Conservation (phyloP, 2,797 vertebrate genomes). For the Telmatherina bonti region DNA sequence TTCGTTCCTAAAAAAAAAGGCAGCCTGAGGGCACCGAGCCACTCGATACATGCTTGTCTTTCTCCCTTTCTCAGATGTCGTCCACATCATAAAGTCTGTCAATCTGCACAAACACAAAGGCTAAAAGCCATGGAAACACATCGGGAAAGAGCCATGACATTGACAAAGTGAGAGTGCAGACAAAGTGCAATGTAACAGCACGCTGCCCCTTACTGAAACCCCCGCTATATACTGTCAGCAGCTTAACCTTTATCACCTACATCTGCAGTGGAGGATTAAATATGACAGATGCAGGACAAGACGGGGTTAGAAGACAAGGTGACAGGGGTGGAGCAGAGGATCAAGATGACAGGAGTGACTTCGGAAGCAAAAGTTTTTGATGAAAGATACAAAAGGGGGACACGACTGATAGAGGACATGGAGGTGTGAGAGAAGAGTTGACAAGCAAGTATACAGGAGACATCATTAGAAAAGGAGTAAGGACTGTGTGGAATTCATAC, state of each 20-base stretch:
- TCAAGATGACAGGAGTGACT: constrained; percentile 42
- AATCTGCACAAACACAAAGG: constrained; percentile 35
- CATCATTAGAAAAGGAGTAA: constrained; percentile 22
- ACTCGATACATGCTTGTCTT: constrained; percentile 52
- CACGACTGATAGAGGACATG: constrained; percentile 5
- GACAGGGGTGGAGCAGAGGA: constrained; percentile 21
- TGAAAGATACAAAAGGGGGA: constrained; percentile 13
- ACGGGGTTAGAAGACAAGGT: constrained; percentile 23
- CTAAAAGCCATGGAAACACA: constrained; percentile 48
- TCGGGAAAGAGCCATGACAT: constrained; percentile 60
- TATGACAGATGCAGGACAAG: constrained; percentile 63
- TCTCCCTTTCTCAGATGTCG: constrained; percentile 40
- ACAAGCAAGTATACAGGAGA: constrained; percentile 5
- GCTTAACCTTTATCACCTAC: constrained; percentile 71
- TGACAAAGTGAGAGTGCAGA: constrained; percentile 69
- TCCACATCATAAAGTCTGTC: constrained; percentile 62
- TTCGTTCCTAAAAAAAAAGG: constrained; percentile 49
- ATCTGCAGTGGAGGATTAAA: constrained; percentile 65
- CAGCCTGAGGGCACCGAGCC: constrained; percentile 20
- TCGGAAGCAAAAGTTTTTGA: constrained; percentile 33
- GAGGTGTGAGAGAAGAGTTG: neutral
- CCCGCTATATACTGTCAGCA: constrained; percentile 76
- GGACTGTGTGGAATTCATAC: constrained; percentile 12
- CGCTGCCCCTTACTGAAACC: constrained; percentile 67
- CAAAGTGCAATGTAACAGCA: constrained; percentile 64